Conservation (phyloP, 2,113 vertebrate species). For the Oryzias curvinotus region DNA sequence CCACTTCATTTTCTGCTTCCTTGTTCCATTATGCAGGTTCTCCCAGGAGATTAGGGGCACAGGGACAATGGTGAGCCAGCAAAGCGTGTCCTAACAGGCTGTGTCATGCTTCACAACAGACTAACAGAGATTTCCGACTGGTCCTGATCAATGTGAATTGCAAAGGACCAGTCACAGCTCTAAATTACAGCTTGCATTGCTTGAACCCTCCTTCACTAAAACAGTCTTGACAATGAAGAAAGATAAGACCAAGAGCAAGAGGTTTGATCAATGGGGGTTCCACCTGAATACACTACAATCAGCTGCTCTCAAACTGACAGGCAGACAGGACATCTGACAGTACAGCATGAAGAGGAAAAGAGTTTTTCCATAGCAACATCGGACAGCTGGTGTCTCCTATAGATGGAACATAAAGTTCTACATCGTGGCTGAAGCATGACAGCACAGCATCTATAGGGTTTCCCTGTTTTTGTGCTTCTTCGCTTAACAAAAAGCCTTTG, state of each 20-base stretch:
- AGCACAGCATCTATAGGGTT: constrained; percentile 25
- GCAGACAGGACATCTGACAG: constrained; percentile 8
- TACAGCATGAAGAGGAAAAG: constrained; percentile 26
- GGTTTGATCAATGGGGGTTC: background rate
- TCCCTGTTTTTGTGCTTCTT: constrained; percentile 9
- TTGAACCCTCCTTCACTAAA: background rate
- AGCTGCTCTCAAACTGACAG: constrained; percentile 12
- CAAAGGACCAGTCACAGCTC: background rate
- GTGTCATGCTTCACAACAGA: constrained; percentile 18
- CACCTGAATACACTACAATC: constrained; percentile 5
- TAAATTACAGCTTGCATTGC: background rate
- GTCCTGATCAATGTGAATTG: constrained; percentile 5
- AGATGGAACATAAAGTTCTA: constrained; percentile 62
- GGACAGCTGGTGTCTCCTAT: constrained; percentile 44
- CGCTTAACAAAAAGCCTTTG: constrained; percentile 10
- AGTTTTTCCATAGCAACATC: constrained; percentile 54
- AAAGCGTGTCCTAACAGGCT: constrained; percentile 43
- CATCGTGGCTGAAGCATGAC: constrained; percentile 37
- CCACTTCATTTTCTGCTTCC: background rate
- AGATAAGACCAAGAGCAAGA: background rate
- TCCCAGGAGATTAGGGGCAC: constrained; percentile 27
- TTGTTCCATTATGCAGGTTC: constrained; percentile 4
- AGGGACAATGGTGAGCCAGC: constrained; percentile 47
- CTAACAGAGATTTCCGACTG: constrained; percentile 20
- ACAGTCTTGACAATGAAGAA: background rate